A percentile compares a stretch with the other conserved stretches of the same genome.
Evolutionary conservation across 1,140 invertebrate genomes (phyloP).

Genomic region (Trichomalopsis sarcophagae): DNA sequence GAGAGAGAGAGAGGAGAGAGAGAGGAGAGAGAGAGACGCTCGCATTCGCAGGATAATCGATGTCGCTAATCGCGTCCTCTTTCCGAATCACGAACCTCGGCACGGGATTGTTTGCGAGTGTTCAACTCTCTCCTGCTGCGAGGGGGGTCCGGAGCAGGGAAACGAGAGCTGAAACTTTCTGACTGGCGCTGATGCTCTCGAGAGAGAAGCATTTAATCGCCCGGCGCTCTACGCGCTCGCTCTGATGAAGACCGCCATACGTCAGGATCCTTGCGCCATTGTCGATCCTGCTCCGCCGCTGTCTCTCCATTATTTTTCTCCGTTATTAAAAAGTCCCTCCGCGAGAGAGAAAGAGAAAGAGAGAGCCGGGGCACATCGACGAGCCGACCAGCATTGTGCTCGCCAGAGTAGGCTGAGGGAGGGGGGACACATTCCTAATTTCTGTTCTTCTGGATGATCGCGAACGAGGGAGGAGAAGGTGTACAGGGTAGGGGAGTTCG

Average conservation of each 20-base stretch:
- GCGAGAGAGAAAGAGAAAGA: constrained; percentile 7
- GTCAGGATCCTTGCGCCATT: constrained; percentile 43
- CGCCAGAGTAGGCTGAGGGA: neutral
- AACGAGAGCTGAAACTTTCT: constrained; percentile 37
- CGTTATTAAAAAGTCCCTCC: constrained; percentile 68
- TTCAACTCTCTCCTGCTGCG: neutral
- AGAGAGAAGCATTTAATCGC: constrained; percentile 63
- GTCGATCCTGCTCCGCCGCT: constrained; percentile 53
- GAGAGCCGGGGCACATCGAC: constrained; percentile 21
- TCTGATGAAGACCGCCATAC: constrained; percentile 64
- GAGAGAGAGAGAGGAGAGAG: no score
- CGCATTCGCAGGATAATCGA: constrained; percentile 48
- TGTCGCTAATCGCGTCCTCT: constrained; percentile 54
- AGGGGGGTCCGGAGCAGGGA: neutral
- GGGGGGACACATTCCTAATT: constrained; percentile 46
- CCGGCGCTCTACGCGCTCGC: constrained; percentile 46
- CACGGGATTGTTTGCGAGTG: constrained; percentile 49
- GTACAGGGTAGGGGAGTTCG: neutral
- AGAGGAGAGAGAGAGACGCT: neutral
- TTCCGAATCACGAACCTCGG: constrained; percentile 48
- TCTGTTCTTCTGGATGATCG: constrained; percentile 44
- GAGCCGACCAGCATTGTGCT: constrained; percentile 30
- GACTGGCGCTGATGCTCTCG: constrained; percentile 14
- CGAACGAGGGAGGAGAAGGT: neutral
- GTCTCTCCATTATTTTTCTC: constrained; percentile 68